These are phyloP conservation scores for Bellardia bayeri DNA, from an alignment of 2,888 invertebrate genomes.

Conservation along the genomic window DNA sequence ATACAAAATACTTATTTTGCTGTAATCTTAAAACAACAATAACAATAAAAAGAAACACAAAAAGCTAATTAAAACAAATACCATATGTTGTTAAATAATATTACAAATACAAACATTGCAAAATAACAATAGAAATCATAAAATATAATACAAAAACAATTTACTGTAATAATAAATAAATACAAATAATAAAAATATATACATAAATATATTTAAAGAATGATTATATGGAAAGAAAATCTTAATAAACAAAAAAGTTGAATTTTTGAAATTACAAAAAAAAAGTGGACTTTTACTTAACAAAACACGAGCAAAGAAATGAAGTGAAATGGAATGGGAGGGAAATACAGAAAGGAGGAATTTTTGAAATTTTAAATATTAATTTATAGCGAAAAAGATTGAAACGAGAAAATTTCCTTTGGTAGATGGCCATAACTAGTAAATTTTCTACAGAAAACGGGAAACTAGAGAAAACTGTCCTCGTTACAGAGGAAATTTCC, in stretches of 20 bases:
- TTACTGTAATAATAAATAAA: constrained; percentile 36
- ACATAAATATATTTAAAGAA: constrained; percentile 49
- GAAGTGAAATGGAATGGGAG: neutral
- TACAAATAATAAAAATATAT: constrained; percentile 60
- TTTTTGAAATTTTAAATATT: too few relatives aligned
- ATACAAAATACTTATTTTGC: constrained; percentile 59
- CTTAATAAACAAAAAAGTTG: constrained; percentile 54
- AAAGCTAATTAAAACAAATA: constrained; percentile 1
- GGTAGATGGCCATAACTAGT: neutral
- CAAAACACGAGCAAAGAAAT: neutral
- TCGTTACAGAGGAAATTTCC: neutral
- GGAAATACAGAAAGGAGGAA: neutral
- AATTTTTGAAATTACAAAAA: constrained; percentile 48
- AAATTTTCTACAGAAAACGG: too few relatives aligned
- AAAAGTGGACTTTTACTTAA: constrained; percentile 43
- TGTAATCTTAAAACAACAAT: constrained; percentile 5
- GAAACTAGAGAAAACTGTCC: neutral
- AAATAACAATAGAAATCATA: constrained; percentile 36
- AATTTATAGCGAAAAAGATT: too few relatives aligned
- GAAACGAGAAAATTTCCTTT: neutral
- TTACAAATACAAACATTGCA: constrained; percentile 60
- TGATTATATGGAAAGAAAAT: constrained; percentile 32
- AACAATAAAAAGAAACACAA: constrained; percentile 30
- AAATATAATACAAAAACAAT: constrained; percentile 66
- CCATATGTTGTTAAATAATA: constrained; percentile 58